Conservation (phyloP, 1,140 invertebrate species). For the Dendrolimus punctatus region DNA sequence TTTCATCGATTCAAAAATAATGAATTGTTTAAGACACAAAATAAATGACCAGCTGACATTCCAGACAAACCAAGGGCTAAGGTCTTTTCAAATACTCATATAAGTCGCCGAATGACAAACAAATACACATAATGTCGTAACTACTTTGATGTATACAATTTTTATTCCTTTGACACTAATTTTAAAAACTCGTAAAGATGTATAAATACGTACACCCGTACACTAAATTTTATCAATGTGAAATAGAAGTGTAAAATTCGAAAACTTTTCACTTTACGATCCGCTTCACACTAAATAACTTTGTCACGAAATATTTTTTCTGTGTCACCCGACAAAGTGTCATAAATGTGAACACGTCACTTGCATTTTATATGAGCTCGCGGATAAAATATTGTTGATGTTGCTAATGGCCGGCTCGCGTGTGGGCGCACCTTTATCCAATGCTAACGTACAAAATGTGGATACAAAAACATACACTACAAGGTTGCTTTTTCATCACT, state of each 20-base stretch:
- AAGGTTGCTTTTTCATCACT: neutral
- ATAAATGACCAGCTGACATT: too few relatives aligned
- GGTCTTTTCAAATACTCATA: neutral
- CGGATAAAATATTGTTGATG: constrained; percentile 47
- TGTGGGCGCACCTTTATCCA: constrained; percentile 42
- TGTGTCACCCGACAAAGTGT: constrained; percentile 42
- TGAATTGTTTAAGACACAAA: too few relatives aligned
- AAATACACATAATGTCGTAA: neutral
- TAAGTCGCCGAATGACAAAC: constrained; percentile 1
- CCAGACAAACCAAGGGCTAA: neutral
- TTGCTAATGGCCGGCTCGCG: constrained; percentile 54
- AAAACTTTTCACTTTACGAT: constrained; percentile 23
- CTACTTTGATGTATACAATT: constrained; percentile 4
- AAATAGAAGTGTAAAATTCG: neutral
- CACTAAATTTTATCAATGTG: neutral
- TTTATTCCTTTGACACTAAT: constrained; percentile 12
- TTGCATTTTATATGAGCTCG: constrained; percentile 57
- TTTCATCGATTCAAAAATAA: too few relatives aligned
- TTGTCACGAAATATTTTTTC: constrained; percentile 35
- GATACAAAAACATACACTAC: neutral
- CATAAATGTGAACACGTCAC: constrained; percentile 52
- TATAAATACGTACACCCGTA: constrained; percentile 9
- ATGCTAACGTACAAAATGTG: constrained; percentile 1
- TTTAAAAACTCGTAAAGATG: constrained; percentile 10
- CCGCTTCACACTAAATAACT: constrained; percentile 33